These are phyloP conservation scores for Rallus crepitans DNA, from an alignment of 2,797 vertebrate genomes.

Conservation along the genomic window DNA sequence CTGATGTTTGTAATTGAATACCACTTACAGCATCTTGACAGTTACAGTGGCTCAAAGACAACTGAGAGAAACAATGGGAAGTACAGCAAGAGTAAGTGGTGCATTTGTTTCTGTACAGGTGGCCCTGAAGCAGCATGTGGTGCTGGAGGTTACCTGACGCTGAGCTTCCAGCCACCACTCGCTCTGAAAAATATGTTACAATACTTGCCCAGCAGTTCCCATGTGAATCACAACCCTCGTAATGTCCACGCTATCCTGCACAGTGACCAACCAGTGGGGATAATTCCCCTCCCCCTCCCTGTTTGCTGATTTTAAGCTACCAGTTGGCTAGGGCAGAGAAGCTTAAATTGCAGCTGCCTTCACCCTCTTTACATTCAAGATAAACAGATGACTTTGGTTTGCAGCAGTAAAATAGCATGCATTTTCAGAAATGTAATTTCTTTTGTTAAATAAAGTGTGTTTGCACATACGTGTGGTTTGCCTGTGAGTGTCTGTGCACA, in stretches of 20 bases:
- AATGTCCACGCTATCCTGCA: background rate
- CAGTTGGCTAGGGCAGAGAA: constrained; percentile 35
- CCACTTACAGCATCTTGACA: background rate
- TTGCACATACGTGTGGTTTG: background rate
- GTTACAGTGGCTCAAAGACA: background rate
- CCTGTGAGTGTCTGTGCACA: background rate
- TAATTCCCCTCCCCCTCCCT: constrained; percentile 1
- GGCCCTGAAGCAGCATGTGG: background rate
- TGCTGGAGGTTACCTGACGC: background rate
- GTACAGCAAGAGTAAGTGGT: background rate
- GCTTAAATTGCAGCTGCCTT: constrained; percentile 54
- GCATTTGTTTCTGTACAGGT: background rate
- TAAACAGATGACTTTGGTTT: constrained; percentile 40
- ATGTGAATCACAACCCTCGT: background rate
- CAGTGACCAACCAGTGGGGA: background rate
- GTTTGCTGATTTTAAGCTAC: constrained; percentile 7
- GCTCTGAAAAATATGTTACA: background rate
- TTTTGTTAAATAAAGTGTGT: background rate
- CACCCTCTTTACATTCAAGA: constrained; percentile 16
- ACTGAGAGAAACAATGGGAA: background rate
- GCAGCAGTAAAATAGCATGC: background rate
- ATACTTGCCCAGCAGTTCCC: background rate
- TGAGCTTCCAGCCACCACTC: background rate
- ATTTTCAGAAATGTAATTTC: background rate
- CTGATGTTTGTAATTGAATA: background rate